These are phyloP conservation scores for Anthrax anthrax DNA, from an alignment of 2,888 invertebrate species.

Conservation along the genomic window DNA sequence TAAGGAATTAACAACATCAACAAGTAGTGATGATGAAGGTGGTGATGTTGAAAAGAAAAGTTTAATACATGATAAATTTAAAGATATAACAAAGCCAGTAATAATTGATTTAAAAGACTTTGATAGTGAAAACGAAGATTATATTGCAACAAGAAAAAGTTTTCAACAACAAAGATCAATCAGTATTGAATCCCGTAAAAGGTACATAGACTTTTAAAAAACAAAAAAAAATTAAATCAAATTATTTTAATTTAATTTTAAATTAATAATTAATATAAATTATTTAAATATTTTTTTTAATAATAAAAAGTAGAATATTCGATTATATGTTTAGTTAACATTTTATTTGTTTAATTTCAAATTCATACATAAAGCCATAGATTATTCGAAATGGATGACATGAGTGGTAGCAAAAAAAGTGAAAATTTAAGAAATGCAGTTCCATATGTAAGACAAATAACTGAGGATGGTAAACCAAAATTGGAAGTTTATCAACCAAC, in stretches of 20 bases:
- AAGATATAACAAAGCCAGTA: constrained; percentile 34
- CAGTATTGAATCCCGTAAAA: constrained; percentile 47
- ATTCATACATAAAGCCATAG: constrained; percentile 22
- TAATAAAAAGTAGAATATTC: too few relatives aligned
- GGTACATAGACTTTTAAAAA: constrained; percentile 18
- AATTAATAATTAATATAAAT: too few relatives aligned
- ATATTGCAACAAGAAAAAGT: constrained; percentile 42
- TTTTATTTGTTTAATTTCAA: background rate
- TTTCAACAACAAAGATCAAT: constrained; percentile 48
- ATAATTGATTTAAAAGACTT: constrained; percentile 31
- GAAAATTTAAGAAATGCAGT: constrained; percentile 46
- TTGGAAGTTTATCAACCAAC: constrained; percentile 41
- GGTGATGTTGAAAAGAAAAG: constrained; percentile 31
- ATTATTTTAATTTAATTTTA: too few relatives aligned
- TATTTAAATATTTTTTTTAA: background rate
- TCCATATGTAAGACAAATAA: constrained; percentile 46
- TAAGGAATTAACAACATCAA: constrained; percentile 26
- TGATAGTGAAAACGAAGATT: constrained; percentile 36
- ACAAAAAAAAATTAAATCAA: too few relatives aligned
- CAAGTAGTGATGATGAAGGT: constrained; percentile 32
- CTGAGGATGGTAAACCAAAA: constrained; percentile 44
- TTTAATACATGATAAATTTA: constrained; percentile 28
- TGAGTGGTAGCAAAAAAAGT: constrained; percentile 39
- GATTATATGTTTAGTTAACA: too few relatives aligned
- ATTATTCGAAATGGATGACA: constrained; percentile 47